Percentiles rank a stretch among this genome's conserved stretches.
These are phyloP conservation scores for Galendromus occidentalis DNA, from an alignment of 1,140 invertebrate genomes.

Conservation along the genomic window DNA sequence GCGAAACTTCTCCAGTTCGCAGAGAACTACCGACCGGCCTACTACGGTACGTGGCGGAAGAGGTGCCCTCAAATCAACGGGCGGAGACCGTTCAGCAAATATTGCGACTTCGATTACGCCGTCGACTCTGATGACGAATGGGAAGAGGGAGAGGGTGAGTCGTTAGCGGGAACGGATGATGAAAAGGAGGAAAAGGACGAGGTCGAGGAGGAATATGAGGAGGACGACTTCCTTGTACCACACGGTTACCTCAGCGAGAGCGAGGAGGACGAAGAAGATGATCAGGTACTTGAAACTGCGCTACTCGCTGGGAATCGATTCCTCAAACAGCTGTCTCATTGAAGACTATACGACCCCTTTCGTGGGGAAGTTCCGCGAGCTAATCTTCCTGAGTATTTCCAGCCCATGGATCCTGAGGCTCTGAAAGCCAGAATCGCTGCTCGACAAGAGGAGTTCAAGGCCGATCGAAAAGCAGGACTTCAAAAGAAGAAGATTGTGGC, in stretches of 20 bases:
- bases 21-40: slow-evolving; percentile 28
- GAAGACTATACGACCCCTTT: no score
- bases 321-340: no score
- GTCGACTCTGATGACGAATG: slow-evolving; percentile 31
- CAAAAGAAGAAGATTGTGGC: slow-evolving; percentile 4
- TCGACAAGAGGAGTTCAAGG: background rate
- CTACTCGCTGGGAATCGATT: no score
- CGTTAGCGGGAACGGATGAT: slow-evolving; percentile 17
- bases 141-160: slow-evolving; percentile 31
- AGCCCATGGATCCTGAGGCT: background rate
- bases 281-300: no score
- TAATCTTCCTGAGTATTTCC: no score
- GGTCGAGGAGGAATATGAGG: slow-evolving; percentile 13
- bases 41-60: slow-evolving; percentile 30
- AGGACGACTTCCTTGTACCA: slow-evolving; percentile 14
- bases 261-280: slow-evolving; percentile 11
- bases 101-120: slow-evolving; percentile 29
- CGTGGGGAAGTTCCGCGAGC: no score
- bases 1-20: slow-evolving; percentile 28
- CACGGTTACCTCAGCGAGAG: slow-evolving; percentile 16
- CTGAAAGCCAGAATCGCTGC: background rate
- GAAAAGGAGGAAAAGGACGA: slow-evolving; percentile 15
- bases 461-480: background rate
- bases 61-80: slow-evolving; percentile 21
- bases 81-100: slow-evolving; percentile 26